phyloP scores from a whole-genome alignment of 1,140 invertebrate genomes.

The Eriosoma lanigerum region DNA sequence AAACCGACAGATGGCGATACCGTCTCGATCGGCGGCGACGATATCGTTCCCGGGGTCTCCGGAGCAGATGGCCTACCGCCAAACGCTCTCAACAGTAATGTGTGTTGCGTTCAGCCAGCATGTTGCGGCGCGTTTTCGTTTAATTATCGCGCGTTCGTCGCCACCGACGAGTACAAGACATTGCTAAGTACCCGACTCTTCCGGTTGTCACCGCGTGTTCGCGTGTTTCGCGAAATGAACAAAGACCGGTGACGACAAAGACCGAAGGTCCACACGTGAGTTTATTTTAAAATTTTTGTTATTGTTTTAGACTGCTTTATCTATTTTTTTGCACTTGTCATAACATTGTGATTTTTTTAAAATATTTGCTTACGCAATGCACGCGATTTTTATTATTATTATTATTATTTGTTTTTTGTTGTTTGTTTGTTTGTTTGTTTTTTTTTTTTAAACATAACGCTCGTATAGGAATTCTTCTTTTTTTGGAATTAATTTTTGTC shows the following conservation, averaged over 20 bases:
- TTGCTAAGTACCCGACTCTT: not conserved
- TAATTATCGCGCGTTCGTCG: not conserved
- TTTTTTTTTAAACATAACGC: too few species aligned
- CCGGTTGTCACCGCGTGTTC: not conserved
- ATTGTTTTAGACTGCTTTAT: too few species aligned
- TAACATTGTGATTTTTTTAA: too few species aligned
- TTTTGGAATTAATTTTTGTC: too few species aligned
- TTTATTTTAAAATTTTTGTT: too few species aligned
- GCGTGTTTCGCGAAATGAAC: not conserved
- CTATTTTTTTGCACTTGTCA: too few species aligned
- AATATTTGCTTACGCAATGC: too few species aligned
- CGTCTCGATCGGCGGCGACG: not conserved
- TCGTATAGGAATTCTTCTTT: too few species aligned
- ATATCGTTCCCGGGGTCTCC: not conserved
- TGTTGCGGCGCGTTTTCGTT: slow-evolving; percentile 36
- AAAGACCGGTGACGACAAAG: not conserved
- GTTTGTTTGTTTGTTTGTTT: too few species aligned
- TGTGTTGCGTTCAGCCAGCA: slow-evolving; percentile 36
- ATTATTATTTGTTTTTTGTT: too few species aligned
- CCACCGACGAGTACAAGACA: not conserved
- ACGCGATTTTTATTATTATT: too few species aligned
- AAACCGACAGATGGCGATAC: not conserved
- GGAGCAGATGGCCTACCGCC: not conserved
- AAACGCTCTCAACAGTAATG: slow-evolving; percentile 32
- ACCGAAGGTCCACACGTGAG: not conserved